These are phyloP conservation scores for Pelochelys cantorii DNA, from an alignment of 2,797 vertebrate species.

Conservation along the genomic window DNA sequence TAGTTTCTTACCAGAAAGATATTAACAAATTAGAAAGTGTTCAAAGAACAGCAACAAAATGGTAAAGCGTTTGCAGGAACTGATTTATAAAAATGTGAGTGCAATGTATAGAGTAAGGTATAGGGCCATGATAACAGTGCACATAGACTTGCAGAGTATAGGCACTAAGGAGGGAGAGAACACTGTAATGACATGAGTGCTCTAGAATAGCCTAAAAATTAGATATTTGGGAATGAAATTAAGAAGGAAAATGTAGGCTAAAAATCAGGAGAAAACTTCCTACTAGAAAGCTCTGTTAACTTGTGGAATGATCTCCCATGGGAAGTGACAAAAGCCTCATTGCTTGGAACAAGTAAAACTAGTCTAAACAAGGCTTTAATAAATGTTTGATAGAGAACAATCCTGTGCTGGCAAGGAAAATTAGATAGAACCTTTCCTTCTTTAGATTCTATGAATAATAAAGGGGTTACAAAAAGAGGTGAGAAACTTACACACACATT, in stretches of 20 bases:
- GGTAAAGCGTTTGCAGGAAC: neutral
- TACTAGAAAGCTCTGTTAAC: neutral
- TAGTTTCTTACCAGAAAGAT: neutral
- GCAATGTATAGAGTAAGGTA: fast-evolving
- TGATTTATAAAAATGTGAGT: neutral
- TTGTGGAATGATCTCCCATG: neutral
- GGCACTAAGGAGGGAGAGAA: too few species aligned
- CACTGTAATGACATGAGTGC: neutral
- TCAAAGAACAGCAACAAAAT: neutral
- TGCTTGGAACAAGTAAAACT: slow-evolving; percentile 32
- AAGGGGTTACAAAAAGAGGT: neutral
- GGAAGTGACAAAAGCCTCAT: slow-evolving; percentile 30
- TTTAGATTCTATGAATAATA: slow-evolving; percentile 40
- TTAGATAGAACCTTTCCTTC: slow-evolving; percentile 42
- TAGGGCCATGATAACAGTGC: fast-evolving
- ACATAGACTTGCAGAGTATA: neutral
- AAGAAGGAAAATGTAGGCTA: neutral
- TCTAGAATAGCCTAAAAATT: fast-evolving
- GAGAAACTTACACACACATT: slow-evolving; percentile 8
- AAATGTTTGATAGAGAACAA: slow-evolving; percentile 46
- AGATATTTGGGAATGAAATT: neutral
- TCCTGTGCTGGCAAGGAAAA: neutral
- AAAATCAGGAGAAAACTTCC: slow-evolving; percentile 8
- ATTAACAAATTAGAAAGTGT: neutral
- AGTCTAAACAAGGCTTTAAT: slow-evolving; percentile 55